Conservation (phyloP, 2,797 vertebrate genomes). For the Anguilla pacifica region DNA sequence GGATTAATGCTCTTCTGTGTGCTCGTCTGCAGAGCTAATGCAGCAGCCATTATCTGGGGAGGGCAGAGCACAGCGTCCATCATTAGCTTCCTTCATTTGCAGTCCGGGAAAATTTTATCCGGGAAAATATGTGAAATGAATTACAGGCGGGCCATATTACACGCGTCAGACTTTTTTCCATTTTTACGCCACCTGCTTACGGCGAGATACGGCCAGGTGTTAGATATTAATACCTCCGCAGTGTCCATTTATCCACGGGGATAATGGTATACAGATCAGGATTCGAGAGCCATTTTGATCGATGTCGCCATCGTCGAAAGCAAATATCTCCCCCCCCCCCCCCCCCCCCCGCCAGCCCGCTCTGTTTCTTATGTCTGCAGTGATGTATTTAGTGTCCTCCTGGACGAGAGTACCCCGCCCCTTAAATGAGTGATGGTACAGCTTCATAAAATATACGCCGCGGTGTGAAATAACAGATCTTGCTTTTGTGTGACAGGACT, state of each 20-base stretch:
- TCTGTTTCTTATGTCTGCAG: background rate
- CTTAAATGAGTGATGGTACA: background rate
- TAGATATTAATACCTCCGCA: background rate
- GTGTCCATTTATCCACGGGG: background rate
- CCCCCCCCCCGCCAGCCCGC: background rate
- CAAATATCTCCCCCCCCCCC: background rate
- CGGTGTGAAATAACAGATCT: background rate
- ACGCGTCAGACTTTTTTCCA: too few relatives aligned
- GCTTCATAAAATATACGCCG: background rate
- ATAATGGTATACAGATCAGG: background rate
- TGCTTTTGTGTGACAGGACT: background rate
- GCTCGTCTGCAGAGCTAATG: background rate
- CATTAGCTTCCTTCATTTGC: background rate
- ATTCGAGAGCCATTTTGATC: background rate
- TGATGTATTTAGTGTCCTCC: background rate
- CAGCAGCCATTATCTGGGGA: background rate
- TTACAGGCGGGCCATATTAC: background rate
- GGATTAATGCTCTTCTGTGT: background rate
- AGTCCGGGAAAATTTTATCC: background rate
- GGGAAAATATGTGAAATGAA: background rate
- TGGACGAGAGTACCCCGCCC: background rate
- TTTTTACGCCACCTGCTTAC: background rate
- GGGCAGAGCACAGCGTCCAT: too few relatives aligned
- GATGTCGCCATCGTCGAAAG: slow-evolving; percentile 2
- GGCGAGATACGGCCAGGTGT: background rate